Evolutionary conservation across 2,113 vertebrate species (phyloP), one percentile per base, ranked within the genome.

Genomic region (Notechis scutatus): DNA sequence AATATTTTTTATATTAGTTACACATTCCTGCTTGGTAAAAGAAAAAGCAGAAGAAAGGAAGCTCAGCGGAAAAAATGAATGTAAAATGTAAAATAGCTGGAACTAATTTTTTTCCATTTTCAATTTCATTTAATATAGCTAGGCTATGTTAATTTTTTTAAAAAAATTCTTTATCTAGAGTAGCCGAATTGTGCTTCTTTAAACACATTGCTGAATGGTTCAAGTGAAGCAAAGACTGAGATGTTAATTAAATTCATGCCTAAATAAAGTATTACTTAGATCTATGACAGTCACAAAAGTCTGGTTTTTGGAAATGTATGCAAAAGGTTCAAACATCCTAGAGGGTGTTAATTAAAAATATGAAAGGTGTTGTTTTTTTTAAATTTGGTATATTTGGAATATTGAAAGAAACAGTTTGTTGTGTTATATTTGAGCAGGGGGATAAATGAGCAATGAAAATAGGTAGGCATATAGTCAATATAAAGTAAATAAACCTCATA

Each of bases 311-410:
- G 26, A 96, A 97, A 97, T 92, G 90, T 87, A 95, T 94, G 93
- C 93, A 95, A 94, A 91, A 94, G 89, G 92, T 96, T 95, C 95
- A 93, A 95, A 95, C 92, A 91, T 92, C 93, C 94, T 26, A 93
- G 96, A 95, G 90, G 95, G 92, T 92, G 92, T 96, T 96, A 96
- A 94, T 94, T 97, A 96, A 95, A 97, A 96, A 95, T 96, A 95
- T 94, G 94, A 91, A 96, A 95, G 87, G 94, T 94, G 15, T 9
- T 94, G 3, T 29, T 61, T 90, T 61, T 57, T 52, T 96, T 42
- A 92, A 45, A 45, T 5, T 45, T 45, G 45, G 45, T 45, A 45
- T 45, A 5, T 89, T 94, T 9, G 92, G 56, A 93, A 93, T 94
- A 91, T 94, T n/a, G 93, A 94, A 93, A 94, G 93, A 89, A 95